phyloP scores from a whole-genome alignment of 2,113 vertebrate species.

The Dromas ardeola region DNA sequence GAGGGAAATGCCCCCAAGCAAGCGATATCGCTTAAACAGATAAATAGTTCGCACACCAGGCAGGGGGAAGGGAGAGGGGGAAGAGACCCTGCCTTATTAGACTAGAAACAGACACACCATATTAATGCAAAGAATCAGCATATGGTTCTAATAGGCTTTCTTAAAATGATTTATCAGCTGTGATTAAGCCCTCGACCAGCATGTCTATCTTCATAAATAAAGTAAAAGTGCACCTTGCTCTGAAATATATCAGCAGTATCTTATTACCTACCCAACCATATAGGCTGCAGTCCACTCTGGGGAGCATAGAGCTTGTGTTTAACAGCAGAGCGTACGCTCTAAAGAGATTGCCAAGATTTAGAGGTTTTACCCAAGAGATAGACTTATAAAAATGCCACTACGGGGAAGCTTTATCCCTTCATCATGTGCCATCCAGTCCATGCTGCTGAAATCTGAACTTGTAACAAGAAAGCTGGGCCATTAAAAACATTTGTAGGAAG shows the following conservation, averaged over 20 bases:
- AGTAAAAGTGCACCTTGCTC: slow-evolving; percentile 82
- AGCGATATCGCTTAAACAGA: slow-evolving; percentile 74
- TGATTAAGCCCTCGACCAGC: slow-evolving; percentile 80
- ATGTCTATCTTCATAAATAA: slow-evolving; percentile 85
- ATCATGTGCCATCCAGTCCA: background rate
- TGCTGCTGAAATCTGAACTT: slow-evolving; percentile 57
- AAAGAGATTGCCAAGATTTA: slow-evolving; percentile 73
- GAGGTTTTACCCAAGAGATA: slow-evolving; percentile 69
- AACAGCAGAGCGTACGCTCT: slow-evolving; percentile 47
- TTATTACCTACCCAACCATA: slow-evolving; percentile 73
- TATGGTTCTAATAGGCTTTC: slow-evolving; percentile 84
- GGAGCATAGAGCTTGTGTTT: slow-evolving; percentile 66
- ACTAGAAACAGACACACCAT: slow-evolving; percentile 75
- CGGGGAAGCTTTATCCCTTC: slow-evolving; percentile 59
- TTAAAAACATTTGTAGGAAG: slow-evolving; percentile 41
- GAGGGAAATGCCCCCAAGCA: slow-evolving; percentile 62
- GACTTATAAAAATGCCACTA: slow-evolving; percentile 72
- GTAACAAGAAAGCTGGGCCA: slow-evolving; percentile 63
- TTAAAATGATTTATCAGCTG: slow-evolving; percentile 84
- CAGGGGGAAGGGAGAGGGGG: slow-evolving; percentile 12
- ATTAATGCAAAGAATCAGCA: slow-evolving; percentile 79
- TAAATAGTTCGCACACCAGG: slow-evolving; percentile 64
- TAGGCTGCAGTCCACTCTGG: slow-evolving; percentile 57
- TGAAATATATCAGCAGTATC: slow-evolving; percentile 77
- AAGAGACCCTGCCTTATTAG: slow-evolving; percentile 66